These are phyloP conservation scores for Muricea muricata DNA, from an alignment of 92 coral and sea anemone genomes.

Conservation along the genomic window DNA sequence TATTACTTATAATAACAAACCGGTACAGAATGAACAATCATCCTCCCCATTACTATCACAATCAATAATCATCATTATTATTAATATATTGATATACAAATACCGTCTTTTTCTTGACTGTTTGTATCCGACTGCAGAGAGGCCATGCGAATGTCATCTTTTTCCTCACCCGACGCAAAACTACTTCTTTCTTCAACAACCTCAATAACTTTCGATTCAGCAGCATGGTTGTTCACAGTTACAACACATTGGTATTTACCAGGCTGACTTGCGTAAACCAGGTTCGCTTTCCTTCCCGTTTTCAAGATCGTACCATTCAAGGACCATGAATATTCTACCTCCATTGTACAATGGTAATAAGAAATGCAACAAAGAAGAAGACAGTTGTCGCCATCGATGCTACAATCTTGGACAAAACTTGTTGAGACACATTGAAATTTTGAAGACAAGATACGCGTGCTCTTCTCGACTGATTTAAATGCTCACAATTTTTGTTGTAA, in stretches of 20 bases:
- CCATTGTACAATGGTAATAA: not conserved
- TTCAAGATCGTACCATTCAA: not conserved
- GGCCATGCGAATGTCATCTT: not conserved
- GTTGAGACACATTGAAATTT: no score
- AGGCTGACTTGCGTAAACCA: conserved; percentile 5
- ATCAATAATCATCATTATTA: no score
- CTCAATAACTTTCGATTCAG: not conserved
- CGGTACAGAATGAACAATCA: no score
- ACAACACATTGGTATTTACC: not conserved
- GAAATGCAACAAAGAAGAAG: not conserved
- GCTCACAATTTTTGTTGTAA: no score
- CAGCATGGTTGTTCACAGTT: not conserved
- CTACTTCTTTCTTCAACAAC: not conserved
- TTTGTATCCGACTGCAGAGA: not conserved
- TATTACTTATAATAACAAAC: no score
- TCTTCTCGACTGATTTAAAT: no score
- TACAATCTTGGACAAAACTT: no score
- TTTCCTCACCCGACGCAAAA: not conserved
- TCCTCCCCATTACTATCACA: no score
- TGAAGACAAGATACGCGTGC: no score
- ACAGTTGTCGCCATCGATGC: not conserved
- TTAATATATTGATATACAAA: no score
- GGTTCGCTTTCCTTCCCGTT: conserved; percentile 18
- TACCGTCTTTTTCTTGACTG: not conserved
- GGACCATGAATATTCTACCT: conserved; percentile 1